Evolutionary conservation across 2,888 invertebrate genomes (phyloP), one percentile per base, ranked within the genome.

Genomic region (Margaritifera margaritifera): DNA sequence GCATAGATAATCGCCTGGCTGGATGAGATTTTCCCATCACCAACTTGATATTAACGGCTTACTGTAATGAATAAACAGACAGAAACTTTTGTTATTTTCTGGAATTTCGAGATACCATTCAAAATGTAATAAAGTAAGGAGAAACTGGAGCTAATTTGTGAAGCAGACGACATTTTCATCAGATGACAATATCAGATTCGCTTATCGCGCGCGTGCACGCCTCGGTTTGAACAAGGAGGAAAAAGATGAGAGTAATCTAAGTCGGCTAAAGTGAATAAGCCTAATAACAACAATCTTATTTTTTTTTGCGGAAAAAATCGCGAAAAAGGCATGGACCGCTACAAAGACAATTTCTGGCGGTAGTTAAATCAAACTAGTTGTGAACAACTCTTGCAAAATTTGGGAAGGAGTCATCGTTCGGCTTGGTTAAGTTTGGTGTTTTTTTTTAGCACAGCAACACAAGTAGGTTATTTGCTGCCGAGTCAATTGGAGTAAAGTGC

Each of bases 141-240:
- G 63, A 66, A 75, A 70, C 69, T 65, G 63, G 74, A 66, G 68
- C 69, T 71, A 77, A 78, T 74, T 75, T 78, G 69, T 68, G 55
- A 53, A 66, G 76, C 74, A 78, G 78, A 77, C 78, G 79, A 71
- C 69, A 71, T 52, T 57, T 24, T 18, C 57, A 59, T 68, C 71
- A 75, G 80, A 80, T 78, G 79, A 78, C 72, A 80, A 70, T 66
- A 69, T 54, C 62, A 69, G 77, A 80, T 80, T 78, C 74, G 66
- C 81, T 80, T 80, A 81, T 81, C 80, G 68, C 72, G 68, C 69
- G 62, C 66, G 64, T 73, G 71, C 78, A 82, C 77, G 72, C 79
- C 70, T 74, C 64, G 60, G 54, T 67, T 62, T 70, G 62, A 62
- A 59, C 57, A 62, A 62, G 56, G 56, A 52, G 57, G 22, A 51